Base-by-base conservation (phyloP, 1,140 invertebrate species). In the Arctopsyche grandis region DNA sequence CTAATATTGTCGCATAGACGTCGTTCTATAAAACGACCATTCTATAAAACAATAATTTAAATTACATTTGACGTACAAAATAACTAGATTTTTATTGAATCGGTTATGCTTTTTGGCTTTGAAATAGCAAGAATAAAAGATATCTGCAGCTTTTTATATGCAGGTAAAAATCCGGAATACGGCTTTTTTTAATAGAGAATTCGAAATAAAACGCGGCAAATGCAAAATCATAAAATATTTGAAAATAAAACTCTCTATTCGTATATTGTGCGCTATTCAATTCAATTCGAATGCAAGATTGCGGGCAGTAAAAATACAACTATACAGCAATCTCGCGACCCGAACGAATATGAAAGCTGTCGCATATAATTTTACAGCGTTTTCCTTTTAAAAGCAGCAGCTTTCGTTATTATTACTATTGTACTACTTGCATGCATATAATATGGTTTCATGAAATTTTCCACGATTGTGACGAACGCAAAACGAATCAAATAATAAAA, bases 341-440 rank as follows among this genome's bases (percentile, higher is more conserved):
- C 21, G 24, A 66, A 26, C 63, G 63, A 66, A 66, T 26, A 66
- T 66, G 63, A 66, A 66, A 66, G 63, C 63, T 66, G 63, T 66
- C 63, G 63, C 63, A 66, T 66, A 66, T 66, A 66, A 66, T 66
- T 66, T 66, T 66, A 66, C 63, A 66, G 22, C 63, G n/a, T 66
- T 66, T 66, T 66, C 63, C 63, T 66, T 66, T 66, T 66, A 66
- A 66, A 52, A 52, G 29, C 29, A 66, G 21, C 63, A 66, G 24
- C 63, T 29, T 66, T 66, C 24, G 63, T 66, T 66, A 66, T 66
- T 60, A 60, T 21, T 60, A 60, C 56, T n/a, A n/a, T n/a, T n/a
- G n/a, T n/a, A n/a, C n/a, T 7, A 21, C 56, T 10, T 21, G 56
- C 56, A 60, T 60, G 56, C 56, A 60, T 60, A 60, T 60, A 21